phyloP scores from a whole-genome alignment of 2,113 vertebrate species.

The Cairina moschata region DNA sequence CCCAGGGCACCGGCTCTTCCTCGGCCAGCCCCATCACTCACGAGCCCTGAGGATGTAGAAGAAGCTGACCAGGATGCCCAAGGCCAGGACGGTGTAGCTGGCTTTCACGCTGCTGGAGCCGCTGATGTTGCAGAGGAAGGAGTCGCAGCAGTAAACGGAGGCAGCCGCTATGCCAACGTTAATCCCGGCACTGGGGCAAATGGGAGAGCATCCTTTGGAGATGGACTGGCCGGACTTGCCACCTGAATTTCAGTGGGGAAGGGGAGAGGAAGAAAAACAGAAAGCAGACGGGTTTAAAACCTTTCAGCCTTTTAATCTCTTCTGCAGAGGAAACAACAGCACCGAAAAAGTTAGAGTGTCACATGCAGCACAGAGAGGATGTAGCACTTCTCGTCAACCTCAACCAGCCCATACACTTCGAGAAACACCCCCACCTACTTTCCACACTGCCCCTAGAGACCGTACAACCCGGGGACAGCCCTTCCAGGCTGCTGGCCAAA shows the following conservation, averaged over 20 bases:
- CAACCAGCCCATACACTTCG: neutral
- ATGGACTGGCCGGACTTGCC: constrained; percentile 63
- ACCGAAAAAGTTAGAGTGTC: rapidly evolving
- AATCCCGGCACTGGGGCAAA: constrained; percentile 52
- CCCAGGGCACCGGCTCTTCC: neutral
- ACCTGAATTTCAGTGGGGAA: neutral
- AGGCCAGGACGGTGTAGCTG: neutral
- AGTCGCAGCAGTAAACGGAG: constrained; percentile 59
- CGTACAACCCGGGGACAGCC: neutral
- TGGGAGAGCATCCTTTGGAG: constrained; percentile 64
- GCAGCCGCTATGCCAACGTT: constrained; percentile 56
- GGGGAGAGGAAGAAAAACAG: neutral
- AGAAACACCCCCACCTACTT: neutral
- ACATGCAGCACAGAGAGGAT: neutral
- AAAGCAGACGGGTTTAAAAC: neutral
- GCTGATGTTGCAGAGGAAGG: constrained; percentile 68
- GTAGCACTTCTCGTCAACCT: neutral
- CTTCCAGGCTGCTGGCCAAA: neutral
- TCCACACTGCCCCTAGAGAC: neutral
- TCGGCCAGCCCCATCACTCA: neutral
- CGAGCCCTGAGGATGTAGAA: constrained; percentile 18
- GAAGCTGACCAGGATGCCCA: constrained; percentile 28
- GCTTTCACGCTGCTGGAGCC: neutral
- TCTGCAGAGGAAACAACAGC: neutral
- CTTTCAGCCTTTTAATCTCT: neutral